Evolutionary conservation across 2,113 vertebrate species (phyloP).

Genomic region (Edolisoma coerulescens): DNA sequence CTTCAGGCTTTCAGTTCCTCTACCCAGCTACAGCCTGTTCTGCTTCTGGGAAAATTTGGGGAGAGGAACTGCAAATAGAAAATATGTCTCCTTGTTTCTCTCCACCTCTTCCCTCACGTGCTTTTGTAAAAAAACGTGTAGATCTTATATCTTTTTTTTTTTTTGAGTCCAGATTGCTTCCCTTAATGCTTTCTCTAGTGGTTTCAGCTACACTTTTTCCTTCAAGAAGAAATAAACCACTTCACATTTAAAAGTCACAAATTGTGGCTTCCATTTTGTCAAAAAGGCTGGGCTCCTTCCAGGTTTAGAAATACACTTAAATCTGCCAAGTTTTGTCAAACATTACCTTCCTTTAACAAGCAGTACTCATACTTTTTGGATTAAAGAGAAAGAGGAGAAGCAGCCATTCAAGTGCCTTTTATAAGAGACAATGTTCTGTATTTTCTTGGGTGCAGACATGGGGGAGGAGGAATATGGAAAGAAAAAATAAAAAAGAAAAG

Average conservation of each 20-base stretch:
- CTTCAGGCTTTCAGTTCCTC: slow-evolving; percentile 29
- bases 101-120: neutral
- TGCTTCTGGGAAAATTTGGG: slow-evolving; percentile 36
- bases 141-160: neutral
- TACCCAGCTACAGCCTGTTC: slow-evolving; percentile 25
- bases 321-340: slow-evolving; percentile 69
- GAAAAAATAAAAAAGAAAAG: neutral
- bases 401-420: slow-evolving; percentile 35
- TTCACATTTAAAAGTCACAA: slow-evolving; percentile 63
- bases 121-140: slow-evolving; percentile 6
- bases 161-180: slow-evolving; percentile 3
- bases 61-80: slow-evolving; percentile 54
- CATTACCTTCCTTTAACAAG: slow-evolving; percentile 53
- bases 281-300: slow-evolving; percentile 55
- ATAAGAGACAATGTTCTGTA: neutral
- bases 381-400: neutral
- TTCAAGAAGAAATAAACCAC: slow-evolving; percentile 40
- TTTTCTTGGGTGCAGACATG: slow-evolving; percentile 19
- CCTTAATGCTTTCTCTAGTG: slow-evolving; percentile 46
- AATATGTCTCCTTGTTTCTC: slow-evolving; percentile 11
- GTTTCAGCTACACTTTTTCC: slow-evolving; percentile 38
- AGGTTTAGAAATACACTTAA: slow-evolving; percentile 58
- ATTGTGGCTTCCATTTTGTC: slow-evolving; percentile 63
- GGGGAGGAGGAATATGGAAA: slow-evolving; percentile 7
- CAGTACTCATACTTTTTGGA: slow-evolving; percentile 42